Conservation (phyloP, 2,797 vertebrate genomes). For the Acestrorhynchus altus region DNA sequence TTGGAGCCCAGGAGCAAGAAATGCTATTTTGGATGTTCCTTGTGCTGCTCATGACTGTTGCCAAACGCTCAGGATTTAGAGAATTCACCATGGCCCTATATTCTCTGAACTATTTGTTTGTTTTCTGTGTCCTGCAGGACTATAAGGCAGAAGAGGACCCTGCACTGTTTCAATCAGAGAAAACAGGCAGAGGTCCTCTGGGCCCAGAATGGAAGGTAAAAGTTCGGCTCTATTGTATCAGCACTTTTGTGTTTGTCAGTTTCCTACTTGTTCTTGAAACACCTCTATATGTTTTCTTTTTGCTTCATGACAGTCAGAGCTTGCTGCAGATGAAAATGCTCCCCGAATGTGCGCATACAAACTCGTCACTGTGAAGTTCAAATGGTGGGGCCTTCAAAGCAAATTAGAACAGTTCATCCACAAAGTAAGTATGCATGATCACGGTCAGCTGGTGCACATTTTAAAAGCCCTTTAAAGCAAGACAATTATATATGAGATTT, state of each 20-base stretch:
- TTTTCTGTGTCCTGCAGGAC: slow-evolving; percentile 76
- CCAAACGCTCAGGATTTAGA: no score
- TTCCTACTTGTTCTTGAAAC: neutral
- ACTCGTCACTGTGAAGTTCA: slow-evolving; percentile 97
- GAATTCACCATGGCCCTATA: neutral
- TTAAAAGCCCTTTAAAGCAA: neutral
- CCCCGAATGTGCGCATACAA: slow-evolving; percentile 97
- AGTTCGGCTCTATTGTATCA: neutral
- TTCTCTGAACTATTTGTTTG: neutral
- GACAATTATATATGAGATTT: no score
- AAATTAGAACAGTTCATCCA: slow-evolving; percentile 97
- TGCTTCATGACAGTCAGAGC: slow-evolving; percentile 81
- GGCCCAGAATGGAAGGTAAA: slow-evolving; percentile 94
- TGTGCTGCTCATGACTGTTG: neutral
- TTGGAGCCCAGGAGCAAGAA: no score
- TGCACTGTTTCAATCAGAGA: slow-evolving; percentile 87
- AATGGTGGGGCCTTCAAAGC: slow-evolving; percentile 96
- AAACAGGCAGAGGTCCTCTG: slow-evolving; percentile 92
- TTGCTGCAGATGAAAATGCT: slow-evolving; percentile 82
- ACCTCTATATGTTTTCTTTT: neutral
- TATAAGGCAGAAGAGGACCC: slow-evolving; percentile 95
- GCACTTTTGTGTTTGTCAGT: no score
- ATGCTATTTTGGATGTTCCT: neutral
- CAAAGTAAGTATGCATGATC: slow-evolving; percentile 75
- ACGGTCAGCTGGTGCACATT: no score